Evolutionary conservation across 2,888 invertebrate genomes (phyloP).

Genomic region (Spisula solida): DNA sequence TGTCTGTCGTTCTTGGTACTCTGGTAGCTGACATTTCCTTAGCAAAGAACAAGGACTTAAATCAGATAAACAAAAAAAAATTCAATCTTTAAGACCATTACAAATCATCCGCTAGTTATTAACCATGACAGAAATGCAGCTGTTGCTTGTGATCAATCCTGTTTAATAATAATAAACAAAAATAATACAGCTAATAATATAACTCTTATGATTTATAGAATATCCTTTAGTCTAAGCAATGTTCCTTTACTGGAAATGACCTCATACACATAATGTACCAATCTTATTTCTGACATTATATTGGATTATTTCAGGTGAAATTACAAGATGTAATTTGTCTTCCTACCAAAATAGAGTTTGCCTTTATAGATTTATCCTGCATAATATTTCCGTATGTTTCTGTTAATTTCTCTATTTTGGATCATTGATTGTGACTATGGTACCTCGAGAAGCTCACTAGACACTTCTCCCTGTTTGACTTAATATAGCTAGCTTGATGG

Average conservation of each 20-base stretch:
- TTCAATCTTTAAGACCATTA: no score
- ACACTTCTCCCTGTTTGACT: neutral
- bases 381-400: slow-evolving; percentile 8
- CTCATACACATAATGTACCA: neutral
- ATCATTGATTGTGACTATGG: slow-evolving; percentile 3
- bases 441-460: neutral
- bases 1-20: no score
- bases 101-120: no score
- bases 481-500: neutral
- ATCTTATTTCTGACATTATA: neutral
- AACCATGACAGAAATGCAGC: no score
- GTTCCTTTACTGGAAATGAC: neutral
- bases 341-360: neutral
- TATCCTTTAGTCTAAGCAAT: neutral
- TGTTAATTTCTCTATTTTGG: neutral
- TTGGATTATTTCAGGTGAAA: neutral
- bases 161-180: no score
- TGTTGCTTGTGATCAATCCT: no score
- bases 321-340: neutral
- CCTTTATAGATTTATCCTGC: neutral
- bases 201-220: no score
- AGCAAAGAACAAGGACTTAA: no score
- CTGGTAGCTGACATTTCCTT: no score
- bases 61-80: no score
- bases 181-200: no score